A percentile compares a stretch with the other conserved stretches of the same genome.
These are phyloP conservation scores for Drosophila prolongata DNA, from an alignment of 2,888 invertebrate species.

Conservation along the genomic window DNA sequence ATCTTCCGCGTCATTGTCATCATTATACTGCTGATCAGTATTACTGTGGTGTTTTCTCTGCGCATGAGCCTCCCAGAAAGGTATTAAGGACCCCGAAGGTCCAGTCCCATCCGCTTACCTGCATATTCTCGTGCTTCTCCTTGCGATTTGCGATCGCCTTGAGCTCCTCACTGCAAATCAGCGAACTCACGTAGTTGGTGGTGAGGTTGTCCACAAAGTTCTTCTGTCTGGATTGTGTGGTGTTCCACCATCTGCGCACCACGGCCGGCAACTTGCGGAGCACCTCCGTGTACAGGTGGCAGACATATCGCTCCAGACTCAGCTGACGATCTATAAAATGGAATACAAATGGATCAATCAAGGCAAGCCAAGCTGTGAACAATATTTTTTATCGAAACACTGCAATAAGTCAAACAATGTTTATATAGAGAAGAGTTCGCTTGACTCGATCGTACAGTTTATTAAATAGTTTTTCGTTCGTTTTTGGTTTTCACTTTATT, in stretches of 20 bases:
- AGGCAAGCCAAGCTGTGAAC: constrained; percentile 18
- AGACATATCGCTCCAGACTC: constrained; percentile 85
- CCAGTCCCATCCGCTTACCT: constrained; percentile 83
- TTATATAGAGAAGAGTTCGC: neutral
- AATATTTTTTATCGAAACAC: constrained; percentile 5
- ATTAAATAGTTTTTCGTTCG: constrained; percentile 11
- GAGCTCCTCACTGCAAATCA: constrained; percentile 89
- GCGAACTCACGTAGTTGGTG: constrained; percentile 88
- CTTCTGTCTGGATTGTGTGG: constrained; percentile 87
- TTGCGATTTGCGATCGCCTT: constrained; percentile 86
- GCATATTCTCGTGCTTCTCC: constrained; percentile 87
- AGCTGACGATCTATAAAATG: constrained; percentile 65
- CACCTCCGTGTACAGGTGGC: constrained; percentile 88
- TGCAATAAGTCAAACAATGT: neutral
- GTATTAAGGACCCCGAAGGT: neutral
- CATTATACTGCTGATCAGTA: constrained; percentile 48
- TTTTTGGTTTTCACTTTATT: constrained; percentile 4
- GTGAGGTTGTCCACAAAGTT: constrained; percentile 89
- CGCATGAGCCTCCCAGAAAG: constrained; percentile 33
- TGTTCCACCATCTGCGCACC: constrained; percentile 91
- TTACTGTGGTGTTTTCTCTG: constrained; percentile 48
- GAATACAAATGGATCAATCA: neutral
- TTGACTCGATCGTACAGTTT: constrained; percentile 4
- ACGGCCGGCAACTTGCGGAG: constrained; percentile 89
- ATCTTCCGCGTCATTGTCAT: constrained; percentile 60